Conservation (phyloP, 2,113 vertebrate genomes). For the Toxotes jaculatrix region DNA sequence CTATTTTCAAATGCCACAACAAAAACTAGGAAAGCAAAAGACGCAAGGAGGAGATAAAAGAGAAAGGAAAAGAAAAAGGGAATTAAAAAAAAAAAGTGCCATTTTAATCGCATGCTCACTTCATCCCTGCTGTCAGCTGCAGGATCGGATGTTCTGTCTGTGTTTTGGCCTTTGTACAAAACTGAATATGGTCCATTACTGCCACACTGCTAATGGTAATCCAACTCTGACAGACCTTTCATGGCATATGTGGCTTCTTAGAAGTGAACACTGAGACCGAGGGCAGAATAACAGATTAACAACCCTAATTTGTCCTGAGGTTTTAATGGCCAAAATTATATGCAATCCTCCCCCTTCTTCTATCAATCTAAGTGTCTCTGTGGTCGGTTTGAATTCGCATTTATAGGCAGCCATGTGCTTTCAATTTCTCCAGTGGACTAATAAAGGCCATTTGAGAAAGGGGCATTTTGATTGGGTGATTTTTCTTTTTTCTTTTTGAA, state of each 20-base stretch:
- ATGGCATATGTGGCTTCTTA: conserved; percentile 53
- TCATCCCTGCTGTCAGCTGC: conserved; percentile 7
- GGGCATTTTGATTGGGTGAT: conserved; percentile 68
- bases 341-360: conserved; percentile 67
- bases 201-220: conserved; percentile 54
- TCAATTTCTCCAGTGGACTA: conserved; percentile 75
- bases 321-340: conserved; percentile 81
- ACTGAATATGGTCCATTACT: conserved; percentile 36
- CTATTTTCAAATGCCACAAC: conserved; percentile 52
- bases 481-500: conserved; percentile 43
- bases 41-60: conserved; percentile 19
- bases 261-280: conserved; percentile 51
- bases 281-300: conserved; percentile 83
- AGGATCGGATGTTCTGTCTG: background rate
- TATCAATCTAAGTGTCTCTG: conserved; percentile 76
- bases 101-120: background rate
- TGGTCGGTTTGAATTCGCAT: conserved; percentile 73
- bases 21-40: conserved; percentile 23
- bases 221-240: conserved; percentile 64
- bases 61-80: conserved; percentile 7
- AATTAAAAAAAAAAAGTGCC: conserved; percentile 24
- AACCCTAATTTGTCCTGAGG: conserved; percentile 82
- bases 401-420: conserved; percentile 80
- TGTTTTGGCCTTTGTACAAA: conserved; percentile 4
- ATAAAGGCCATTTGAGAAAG: conserved; percentile 78